A percentile compares a stretch with the other conserved stretches of the same genome.
Conservation (phyloP, 2,888 invertebrate genomes). For the Watsonalla binaria region DNA sequence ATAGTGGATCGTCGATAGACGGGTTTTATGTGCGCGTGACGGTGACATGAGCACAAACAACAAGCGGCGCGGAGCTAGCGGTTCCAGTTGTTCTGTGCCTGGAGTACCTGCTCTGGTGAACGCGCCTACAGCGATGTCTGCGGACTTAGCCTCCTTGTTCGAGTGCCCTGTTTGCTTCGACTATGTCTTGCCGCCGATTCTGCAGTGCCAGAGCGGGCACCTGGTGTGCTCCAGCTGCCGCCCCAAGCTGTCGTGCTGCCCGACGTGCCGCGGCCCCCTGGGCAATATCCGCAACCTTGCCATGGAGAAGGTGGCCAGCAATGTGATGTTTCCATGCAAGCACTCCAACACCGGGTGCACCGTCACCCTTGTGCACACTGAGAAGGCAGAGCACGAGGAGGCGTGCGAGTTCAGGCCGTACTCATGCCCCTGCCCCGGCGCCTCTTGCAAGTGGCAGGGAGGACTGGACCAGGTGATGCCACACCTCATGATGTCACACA, state of each 20-base stretch:
- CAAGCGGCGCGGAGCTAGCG: constrained; percentile 75
- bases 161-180: constrained; percentile 99
- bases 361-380: constrained; percentile 94
- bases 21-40: constrained; percentile 65
- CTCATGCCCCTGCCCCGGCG: constrained; percentile 99
- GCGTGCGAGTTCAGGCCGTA: constrained; percentile 99
- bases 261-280: constrained; percentile 97
- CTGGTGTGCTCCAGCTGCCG: constrained; percentile 98
- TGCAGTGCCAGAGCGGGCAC: constrained; percentile 99
- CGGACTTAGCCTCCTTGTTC: constrained; percentile 93
- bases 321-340: constrained; percentile 99
- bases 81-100: constrained; percentile 75
- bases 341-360: constrained; percentile 97
- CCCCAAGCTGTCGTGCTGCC: constrained; percentile 97
- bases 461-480: constrained; percentile 99
- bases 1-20: constrained; percentile 55
- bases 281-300: constrained; percentile 98
- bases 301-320: constrained; percentile 99
- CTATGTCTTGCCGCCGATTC: constrained; percentile 98
- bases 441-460: constrained; percentile 99
- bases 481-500: constrained; percentile 97
- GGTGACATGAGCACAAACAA: constrained; percentile 78
- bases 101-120: constrained; percentile 76
- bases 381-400: constrained; percentile 99
- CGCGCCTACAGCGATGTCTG: constrained; percentile 84